Evolutionary conservation across 1,140 invertebrate species (phyloP).

Genomic region (Pseudomyrmex sp.): DNA sequence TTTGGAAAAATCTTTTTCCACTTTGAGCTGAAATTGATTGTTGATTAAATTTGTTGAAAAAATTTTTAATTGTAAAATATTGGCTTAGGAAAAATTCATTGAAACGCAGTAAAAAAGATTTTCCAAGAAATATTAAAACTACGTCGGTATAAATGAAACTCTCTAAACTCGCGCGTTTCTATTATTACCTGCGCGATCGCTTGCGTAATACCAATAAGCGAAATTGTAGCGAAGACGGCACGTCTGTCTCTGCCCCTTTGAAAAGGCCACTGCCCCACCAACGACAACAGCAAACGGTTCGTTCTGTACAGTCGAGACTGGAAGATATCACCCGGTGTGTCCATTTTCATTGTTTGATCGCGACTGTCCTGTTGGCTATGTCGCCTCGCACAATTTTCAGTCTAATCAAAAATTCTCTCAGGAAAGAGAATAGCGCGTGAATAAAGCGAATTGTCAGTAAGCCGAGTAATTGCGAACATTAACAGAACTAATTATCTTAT

Average conservation of each 20-base stretch:
- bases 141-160: too few species aligned
- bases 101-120: too few species aligned
- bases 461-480: neutral
- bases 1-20: too few species aligned
- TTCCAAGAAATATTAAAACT: too few species aligned
- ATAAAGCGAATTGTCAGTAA: neutral
- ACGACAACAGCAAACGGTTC: slow-evolving; percentile 13
- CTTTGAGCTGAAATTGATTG: too few species aligned
- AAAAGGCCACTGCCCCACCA: slow-evolving; percentile 40
- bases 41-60: too few species aligned
- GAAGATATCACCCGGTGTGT: slow-evolving; percentile 33
- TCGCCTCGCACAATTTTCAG: neutral
- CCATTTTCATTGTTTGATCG: slow-evolving; percentile 8
- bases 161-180: too few species aligned
- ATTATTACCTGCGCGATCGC: neutral
- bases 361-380: neutral
- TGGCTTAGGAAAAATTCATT: too few species aligned
- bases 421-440: neutral
- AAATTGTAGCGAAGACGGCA: neutral
- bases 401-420: slow-evolving; percentile 52
- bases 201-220: slow-evolving; percentile 17
- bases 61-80: too few species aligned
- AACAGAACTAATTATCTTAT: too few species aligned
- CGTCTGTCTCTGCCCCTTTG: neutral
- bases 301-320: slow-evolving; percentile 3